Conservation (phyloP, 2,797 vertebrate species). For the Mormyrops boulengeri region DNA sequence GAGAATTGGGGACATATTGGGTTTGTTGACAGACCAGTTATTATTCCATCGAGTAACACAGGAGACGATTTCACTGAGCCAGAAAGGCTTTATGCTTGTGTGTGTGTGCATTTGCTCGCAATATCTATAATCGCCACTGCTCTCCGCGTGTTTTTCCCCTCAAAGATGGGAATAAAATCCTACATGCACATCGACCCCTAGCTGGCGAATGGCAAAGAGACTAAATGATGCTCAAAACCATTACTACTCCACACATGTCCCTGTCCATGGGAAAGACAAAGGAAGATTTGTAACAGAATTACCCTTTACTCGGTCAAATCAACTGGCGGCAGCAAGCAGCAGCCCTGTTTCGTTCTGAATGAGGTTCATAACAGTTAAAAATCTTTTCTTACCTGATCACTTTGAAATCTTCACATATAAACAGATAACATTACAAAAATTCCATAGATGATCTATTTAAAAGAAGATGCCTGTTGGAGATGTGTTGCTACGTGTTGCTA, state of each 20-base stretch:
- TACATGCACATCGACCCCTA: background rate
- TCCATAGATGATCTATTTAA: constrained; percentile 54
- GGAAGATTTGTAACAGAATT: background rate
- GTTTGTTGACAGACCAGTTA: background rate
- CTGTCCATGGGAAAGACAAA: background rate
- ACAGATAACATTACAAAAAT: constrained; percentile 59
- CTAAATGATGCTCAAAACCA: background rate
- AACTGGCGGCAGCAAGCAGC: background rate
- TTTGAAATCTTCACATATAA: constrained; percentile 44
- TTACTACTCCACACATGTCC: background rate
- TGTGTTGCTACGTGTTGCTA: background rate
- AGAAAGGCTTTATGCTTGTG: background rate
- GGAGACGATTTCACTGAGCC: background rate
- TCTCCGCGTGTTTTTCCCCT: background rate
- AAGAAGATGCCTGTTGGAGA: constrained; percentile 47
- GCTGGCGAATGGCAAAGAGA: background rate
- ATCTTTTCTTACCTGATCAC: constrained; percentile 27
- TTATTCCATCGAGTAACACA: background rate
- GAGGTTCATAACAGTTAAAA: constrained; percentile 47
- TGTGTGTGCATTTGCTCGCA: background rate
- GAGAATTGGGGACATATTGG: background rate
- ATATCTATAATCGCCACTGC: background rate
- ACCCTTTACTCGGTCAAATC: background rate
- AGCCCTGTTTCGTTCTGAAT: background rate
- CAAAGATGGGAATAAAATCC: background rate